phyloP scores from a whole-genome alignment of 2,797 vertebrate species.

The Eupleurogrammus muticus region DNA sequence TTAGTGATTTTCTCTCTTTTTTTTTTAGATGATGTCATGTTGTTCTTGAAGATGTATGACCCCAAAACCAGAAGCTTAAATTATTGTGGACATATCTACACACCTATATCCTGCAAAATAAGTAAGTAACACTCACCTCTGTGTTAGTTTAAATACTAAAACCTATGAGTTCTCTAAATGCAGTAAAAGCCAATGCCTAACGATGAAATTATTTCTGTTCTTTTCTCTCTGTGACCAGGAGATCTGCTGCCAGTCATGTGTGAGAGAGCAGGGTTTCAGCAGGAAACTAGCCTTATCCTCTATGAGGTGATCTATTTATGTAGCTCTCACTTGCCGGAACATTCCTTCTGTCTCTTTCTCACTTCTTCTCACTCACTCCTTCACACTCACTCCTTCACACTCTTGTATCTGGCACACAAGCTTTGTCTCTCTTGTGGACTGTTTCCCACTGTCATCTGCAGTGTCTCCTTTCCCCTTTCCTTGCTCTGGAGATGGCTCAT shows the following conservation, averaged over 20 bases:
- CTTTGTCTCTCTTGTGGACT: constrained; percentile 1
- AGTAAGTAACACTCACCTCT: constrained; percentile 84
- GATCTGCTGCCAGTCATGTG: constrained; percentile 99
- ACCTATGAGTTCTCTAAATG: not conserved
- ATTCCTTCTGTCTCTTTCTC: constrained; percentile 23
- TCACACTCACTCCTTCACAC: constrained; percentile 15
- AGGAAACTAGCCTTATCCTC: constrained; percentile 99
- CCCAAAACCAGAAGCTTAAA: constrained; percentile 99
- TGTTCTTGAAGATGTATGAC: constrained; percentile 99
- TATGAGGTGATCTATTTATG: constrained; percentile 92
- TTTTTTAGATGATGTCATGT: constrained; percentile 95
- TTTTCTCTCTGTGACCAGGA: constrained; percentile 82
- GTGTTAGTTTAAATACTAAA: not conserved
- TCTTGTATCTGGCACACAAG: constrained; percentile 6
- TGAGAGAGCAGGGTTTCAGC: constrained; percentile 99
- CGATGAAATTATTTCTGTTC: constrained; percentile 25
- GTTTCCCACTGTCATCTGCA: constrained; percentile 10
- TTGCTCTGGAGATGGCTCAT: not conserved
- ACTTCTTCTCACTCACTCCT: constrained; percentile 19
- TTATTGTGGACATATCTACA: constrained; percentile 99
- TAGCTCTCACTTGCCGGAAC: constrained; percentile 25
- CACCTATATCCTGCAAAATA: constrained; percentile 99
- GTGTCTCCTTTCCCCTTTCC: constrained; percentile 5
- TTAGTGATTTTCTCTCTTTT: not conserved
- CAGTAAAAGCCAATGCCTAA: not conserved